These are phyloP conservation scores for Cygnus atratus DNA, from an alignment of 2,113 vertebrate species.

Conservation along the genomic window DNA sequence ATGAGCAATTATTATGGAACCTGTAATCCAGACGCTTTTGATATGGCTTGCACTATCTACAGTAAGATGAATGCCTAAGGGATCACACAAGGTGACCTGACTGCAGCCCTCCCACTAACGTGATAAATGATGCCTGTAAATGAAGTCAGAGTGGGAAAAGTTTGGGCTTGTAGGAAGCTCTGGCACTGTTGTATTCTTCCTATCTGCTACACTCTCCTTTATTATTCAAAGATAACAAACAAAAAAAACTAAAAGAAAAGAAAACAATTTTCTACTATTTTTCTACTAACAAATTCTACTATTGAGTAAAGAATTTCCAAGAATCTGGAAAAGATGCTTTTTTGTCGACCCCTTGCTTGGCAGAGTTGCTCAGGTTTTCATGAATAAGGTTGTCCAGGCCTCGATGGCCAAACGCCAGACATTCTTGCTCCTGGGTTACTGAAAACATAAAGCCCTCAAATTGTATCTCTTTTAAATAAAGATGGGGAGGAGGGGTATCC, in stretches of 20 bases:
- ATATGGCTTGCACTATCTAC: background rate
- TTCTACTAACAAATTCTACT: no score
- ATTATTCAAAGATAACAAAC: background rate
- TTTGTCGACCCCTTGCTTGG: background rate
- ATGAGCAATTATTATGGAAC: background rate
- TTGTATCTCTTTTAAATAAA: background rate
- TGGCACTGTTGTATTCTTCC: background rate
- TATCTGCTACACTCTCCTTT: background rate
- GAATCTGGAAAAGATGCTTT: background rate
- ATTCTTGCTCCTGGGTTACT: background rate
- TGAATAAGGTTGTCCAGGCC: background rate
- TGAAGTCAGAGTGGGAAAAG: background rate
- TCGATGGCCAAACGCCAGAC: background rate
- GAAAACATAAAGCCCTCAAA: background rate
- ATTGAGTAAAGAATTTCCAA: rapidly evolving
- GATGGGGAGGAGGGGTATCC: background rate
- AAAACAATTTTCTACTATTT: background rate
- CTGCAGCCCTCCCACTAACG: background rate
- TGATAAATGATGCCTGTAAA: background rate
- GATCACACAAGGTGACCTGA: background rate
- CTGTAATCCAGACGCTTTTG: background rate
- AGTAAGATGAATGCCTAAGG: background rate
- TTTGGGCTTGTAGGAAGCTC: background rate
- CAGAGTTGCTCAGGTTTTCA: background rate
- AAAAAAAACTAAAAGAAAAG: background rate